Base-by-base conservation (phyloP, 2,797 vertebrate species). In the Macropus fuliginosus region DNA sequence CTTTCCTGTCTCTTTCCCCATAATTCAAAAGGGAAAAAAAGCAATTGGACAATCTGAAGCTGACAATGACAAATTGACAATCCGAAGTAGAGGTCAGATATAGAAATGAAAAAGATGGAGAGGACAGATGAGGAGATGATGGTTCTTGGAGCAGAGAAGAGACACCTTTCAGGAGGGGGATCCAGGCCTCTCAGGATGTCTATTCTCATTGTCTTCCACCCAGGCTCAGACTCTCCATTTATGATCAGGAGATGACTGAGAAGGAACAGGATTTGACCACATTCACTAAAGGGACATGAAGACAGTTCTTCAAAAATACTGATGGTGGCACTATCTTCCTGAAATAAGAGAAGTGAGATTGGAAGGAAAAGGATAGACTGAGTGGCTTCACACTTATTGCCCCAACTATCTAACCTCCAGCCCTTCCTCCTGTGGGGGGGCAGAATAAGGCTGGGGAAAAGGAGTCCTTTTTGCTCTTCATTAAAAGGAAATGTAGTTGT, bases 211-310 rank as follows among this genome's bases (percentile, higher is more conserved):
- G 54, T 0, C 10, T 91, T 29, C 21, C 9, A 90, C 18, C 4
- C n/a, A 40, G 92, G 40, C 5, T 56, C 50, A 54, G 87, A 21
- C 54, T 34, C 10, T 93, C 46, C 55, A 93, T 96, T 97, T 97
- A 95, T 96, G 92, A 95, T 54, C 40, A 13, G 57, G 92, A 90
- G 18, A 87, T 95, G 90, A 59, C 56, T 46, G 91, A 94, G 92
- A 98, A 97, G 95, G 96, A 54, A 89, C 55, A 89, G 54, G 28
- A 56, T 40, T 91, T 91, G 92, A 56, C 21, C 11, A 81, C 66
- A 74, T 46, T 81, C n/a, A 40, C n/a, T 40, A 5, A 55, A 14
- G 0, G 5, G 54, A 56, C 55, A 40, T 18, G 12, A 21, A 55
- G 27, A 91, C 81, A 57, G 52, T 34, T 55, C 57, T 95, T 92